phyloP scores from a whole-genome alignment of 92 coral and sea anemone genomes.

The Heteractis magnifica region DNA sequence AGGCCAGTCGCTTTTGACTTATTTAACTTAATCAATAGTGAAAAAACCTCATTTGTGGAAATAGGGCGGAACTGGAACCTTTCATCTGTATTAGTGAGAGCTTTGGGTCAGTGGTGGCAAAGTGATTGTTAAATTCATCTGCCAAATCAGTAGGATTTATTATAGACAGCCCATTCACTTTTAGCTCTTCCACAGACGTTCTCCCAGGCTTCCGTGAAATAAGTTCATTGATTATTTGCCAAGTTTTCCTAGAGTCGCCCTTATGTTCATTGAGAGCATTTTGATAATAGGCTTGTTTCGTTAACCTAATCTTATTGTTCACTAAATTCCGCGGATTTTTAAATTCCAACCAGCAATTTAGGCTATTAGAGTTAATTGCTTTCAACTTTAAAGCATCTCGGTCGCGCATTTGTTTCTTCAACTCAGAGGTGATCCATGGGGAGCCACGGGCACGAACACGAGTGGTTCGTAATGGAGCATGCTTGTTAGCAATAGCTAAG shows the following conservation, averaged over 20 bases:
- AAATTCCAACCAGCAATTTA: constrained; percentile 30
- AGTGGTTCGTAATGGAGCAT: constrained; percentile 38
- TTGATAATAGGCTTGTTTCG: constrained; percentile 16
- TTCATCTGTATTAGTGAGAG: constrained; percentile 3
- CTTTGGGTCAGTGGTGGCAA: constrained; percentile 1
- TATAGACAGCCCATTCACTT: neutral
- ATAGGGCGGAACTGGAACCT: constrained; percentile 41
- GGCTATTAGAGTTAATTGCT: constrained; percentile 32
- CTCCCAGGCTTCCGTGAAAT: neutral
- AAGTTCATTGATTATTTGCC: constrained; percentile 3
- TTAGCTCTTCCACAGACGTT: neutral
- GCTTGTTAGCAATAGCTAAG: constrained; percentile 43
- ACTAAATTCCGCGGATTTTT: constrained; percentile 43
- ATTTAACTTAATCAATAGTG: constrained; percentile 40
- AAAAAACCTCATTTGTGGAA: constrained; percentile 33
- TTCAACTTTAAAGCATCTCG: constrained; percentile 15
- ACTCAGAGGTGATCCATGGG: constrained; percentile 42
- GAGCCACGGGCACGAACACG: constrained; percentile 17
- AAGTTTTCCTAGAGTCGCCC: neutral
- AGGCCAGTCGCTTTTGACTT: constrained; percentile 66
- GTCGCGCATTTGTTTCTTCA: constrained; percentile 23
- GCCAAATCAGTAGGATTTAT: neutral
- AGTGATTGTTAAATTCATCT: neutral
- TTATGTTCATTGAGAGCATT: neutral
- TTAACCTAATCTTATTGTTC: constrained; percentile 39